Evolutionary conservation across 2,797 vertebrate genomes (phyloP).

Genomic region (Propithecus deckenii): DNA sequence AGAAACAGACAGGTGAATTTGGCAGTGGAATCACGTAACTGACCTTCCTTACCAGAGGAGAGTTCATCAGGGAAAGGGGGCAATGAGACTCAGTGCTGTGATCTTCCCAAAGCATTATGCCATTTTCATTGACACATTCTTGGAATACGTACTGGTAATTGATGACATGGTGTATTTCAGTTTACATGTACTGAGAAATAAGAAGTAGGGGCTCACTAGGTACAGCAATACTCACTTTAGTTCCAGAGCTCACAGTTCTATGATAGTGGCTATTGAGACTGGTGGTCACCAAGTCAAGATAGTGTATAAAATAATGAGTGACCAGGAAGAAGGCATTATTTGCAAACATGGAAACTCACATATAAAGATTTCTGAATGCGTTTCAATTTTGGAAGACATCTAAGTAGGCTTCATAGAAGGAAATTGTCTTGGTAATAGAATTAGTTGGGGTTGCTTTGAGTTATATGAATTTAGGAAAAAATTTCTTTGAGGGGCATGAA

Average conservation of each 20-base stretch:
- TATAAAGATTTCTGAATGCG: neutral
- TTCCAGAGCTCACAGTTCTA: neutral
- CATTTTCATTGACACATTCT: neutral
- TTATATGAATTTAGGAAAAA: neutral
- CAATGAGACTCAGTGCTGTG: neutral
- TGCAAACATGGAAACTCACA: neutral
- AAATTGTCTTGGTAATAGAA: neutral
- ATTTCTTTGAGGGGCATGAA: neutral
- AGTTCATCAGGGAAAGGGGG: neutral
- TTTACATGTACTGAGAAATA: neutral
- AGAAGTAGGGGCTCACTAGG: neutral
- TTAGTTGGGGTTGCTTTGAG: neutral
- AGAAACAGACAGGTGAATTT: neutral
- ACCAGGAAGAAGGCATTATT: neutral
- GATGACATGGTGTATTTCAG: neutral
- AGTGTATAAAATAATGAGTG: neutral
- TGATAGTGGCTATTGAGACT: neutral
- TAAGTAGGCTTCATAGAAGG: neutral
- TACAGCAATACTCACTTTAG: neutral
- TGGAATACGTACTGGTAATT: neutral
- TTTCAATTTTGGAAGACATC: neutral
- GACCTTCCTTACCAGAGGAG: neutral
- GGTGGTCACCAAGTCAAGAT: neutral
- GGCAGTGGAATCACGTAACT: neutral
- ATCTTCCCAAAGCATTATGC: neutral